These are phyloP conservation scores for Megaptera novaeangliae DNA, from an alignment of 2,113 vertebrate species.

Conservation along the genomic window DNA sequence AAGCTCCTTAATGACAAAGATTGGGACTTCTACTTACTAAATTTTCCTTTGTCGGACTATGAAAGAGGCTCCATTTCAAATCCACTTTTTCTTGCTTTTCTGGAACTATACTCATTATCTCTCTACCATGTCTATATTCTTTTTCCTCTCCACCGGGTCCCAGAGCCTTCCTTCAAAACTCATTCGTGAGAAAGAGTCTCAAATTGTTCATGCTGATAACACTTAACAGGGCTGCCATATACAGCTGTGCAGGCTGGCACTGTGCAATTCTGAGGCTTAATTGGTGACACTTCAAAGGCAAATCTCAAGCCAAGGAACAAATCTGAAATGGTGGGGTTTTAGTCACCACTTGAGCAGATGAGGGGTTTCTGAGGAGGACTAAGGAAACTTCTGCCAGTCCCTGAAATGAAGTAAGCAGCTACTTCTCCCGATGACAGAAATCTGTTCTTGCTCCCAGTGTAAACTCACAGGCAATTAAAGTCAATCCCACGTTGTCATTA, in stretches of 20 bases:
- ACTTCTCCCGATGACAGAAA: not conserved
- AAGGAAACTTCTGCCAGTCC: not conserved
- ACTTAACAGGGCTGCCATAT: not conserved
- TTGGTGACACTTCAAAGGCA: not conserved
- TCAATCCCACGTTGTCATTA: not conserved
- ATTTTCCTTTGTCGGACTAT: not conserved
- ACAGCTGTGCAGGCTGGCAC: not conserved
- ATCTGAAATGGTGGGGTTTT: not conserved
- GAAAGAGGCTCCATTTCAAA: not conserved
- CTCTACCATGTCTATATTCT: not conserved
- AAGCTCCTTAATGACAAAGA: not conserved
- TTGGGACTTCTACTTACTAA: not conserved
- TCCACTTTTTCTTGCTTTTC: not conserved
- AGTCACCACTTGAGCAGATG: not conserved
- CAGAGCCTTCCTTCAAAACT: not conserved
- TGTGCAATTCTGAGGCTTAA: not conserved
- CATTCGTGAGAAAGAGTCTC: not conserved
- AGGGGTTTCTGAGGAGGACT: not conserved
- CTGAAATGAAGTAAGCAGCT: not conserved
- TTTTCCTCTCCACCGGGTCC: not conserved
- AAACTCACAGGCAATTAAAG: not conserved
- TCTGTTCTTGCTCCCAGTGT: not conserved
- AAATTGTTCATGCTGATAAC: not conserved
- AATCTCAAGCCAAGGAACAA: not conserved
- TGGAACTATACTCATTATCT: not conserved